A percentile compares a stretch with the other conserved stretches of the same genome.
Conservation (phyloP, 2,888 invertebrate species). For the Stenotaenia linearis region DNA sequence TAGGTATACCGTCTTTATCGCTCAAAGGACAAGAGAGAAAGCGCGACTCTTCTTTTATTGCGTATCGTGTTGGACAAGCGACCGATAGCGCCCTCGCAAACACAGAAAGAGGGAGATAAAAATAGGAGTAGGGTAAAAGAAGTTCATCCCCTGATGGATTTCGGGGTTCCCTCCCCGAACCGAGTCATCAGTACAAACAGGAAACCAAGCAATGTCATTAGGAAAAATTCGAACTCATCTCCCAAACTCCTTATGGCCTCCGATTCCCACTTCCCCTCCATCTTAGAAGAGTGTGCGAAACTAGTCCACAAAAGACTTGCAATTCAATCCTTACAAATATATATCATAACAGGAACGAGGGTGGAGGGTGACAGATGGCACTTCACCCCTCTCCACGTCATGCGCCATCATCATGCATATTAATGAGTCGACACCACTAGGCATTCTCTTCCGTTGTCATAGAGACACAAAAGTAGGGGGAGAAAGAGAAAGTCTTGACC, state of each 20-base stretch:
- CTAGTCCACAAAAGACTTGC: constrained; percentile 12
- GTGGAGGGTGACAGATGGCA: constrained; percentile 24
- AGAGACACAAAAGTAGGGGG: constrained; percentile 21
- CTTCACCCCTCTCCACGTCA: constrained; percentile 24
- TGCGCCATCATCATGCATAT: constrained; percentile 15
- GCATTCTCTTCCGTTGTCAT: background rate
- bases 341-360: constrained; percentile 24
- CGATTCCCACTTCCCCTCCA: background rate
- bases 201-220: constrained; percentile 21
- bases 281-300: background rate
- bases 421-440: constrained; percentile 14
- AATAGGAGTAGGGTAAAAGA: background rate
- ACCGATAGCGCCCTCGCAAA: background rate
- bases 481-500: constrained; percentile 24
- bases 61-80: constrained; percentile 19
- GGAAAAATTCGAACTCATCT: constrained; percentile 3
- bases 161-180: background rate
- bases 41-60: background rate
- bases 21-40: background rate
- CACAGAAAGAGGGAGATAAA: background rate
- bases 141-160: background rate
- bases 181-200: constrained; percentile 5
- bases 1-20: background rate
- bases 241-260: background rate
- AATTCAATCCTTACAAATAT: constrained; percentile 26